Base-by-base conservation (phyloP, 2,113 vertebrate species). In the Plotosus lineatus region DNA sequence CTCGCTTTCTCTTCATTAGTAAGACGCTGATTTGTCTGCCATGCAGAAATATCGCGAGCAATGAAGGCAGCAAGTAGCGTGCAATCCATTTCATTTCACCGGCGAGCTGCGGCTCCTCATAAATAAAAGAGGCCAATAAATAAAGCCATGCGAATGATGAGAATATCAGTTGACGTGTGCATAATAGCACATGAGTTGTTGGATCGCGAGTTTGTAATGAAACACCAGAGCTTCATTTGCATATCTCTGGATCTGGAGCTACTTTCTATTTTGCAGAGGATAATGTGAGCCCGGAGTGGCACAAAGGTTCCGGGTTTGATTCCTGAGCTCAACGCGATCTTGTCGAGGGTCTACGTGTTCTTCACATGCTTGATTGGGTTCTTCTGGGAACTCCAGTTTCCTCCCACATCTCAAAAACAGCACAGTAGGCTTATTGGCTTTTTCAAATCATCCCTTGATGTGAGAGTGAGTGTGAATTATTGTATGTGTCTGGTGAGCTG, bases 1-100 rank as follows among this genome's bases (percentile, higher is more conserved):
- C 69, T 51, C 69, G 11, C 53, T 80, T 80, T 72, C 78, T 80
- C 78, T 80, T 80, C 78, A 80, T 80, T 80, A 80, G 53, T 11
- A 15, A 31, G 78, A 19, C n/a, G 40, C 50, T 42, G 55, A 68
- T 71, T 81, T 68, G n/a, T 69, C 50, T 11, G 66, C 26, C 51
- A 19, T 14, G 3, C 26, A 26, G 78, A 44, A 58, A 58, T 71
- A 80, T 72, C 19, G 53, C 15, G 66, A n/a, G 33, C 66, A 3
- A 3, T 1, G 78, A 19, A 17, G 15, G n/a, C 61, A 14, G 42
- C 5, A 40, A 15, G 28, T 26, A 66, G 23, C 11, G 19, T 2
- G 26, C 78, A 71, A 58, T 79, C 71, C 51, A 71, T 72, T 79
- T 71, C 66, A 36, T 63, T 42, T 38, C 60, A 28, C 23, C 31